Conservation (phyloP, 1,140 invertebrate genomes). For the Radopholus similis region DNA sequence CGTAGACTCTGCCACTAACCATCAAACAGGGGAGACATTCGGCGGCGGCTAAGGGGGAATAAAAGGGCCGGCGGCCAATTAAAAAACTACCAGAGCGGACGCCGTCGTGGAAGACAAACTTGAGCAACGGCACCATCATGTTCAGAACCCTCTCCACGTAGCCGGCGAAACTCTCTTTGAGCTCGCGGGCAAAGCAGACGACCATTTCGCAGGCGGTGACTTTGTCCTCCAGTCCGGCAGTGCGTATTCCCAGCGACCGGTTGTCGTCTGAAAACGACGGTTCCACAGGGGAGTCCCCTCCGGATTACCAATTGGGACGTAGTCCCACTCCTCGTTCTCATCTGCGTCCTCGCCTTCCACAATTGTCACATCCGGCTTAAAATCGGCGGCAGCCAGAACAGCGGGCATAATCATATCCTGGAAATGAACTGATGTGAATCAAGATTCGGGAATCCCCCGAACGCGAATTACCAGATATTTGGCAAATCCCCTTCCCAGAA, state of each 20-base stretch:
- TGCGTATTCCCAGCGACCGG: constrained; percentile 67
- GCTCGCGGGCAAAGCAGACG: constrained; percentile 92
- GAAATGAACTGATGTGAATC: not conserved
- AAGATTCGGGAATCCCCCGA: too few relatives aligned
- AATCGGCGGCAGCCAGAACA: constrained; percentile 85
- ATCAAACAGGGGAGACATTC: constrained; percentile 88
- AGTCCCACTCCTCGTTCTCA: constrained; percentile 94
- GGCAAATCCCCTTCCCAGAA: constrained; percentile 87
- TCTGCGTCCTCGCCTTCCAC: constrained; percentile 77
- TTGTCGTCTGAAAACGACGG: not conserved
- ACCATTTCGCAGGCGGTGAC: constrained; percentile 98
- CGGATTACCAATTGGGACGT: constrained; percentile 87
- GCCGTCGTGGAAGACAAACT: constrained; percentile 97
- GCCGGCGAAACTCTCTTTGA: constrained; percentile 84
- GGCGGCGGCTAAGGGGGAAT: constrained; percentile 69
- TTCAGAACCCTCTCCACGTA: constrained; percentile 90
- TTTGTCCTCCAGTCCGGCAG: constrained; percentile 87
- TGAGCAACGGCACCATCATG: constrained; percentile 91
- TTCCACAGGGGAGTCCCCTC: not conserved
- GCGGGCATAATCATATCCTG: constrained; percentile 76
- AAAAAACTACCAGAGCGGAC: constrained; percentile 45
- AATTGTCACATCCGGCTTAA: constrained; percentile 94
- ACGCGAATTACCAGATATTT: constrained; percentile 90
- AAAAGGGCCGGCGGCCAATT: not conserved
- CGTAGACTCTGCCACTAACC: constrained; percentile 84